Conservation (phyloP, 2,797 vertebrate genomes). For the Remorina albescens region DNA sequence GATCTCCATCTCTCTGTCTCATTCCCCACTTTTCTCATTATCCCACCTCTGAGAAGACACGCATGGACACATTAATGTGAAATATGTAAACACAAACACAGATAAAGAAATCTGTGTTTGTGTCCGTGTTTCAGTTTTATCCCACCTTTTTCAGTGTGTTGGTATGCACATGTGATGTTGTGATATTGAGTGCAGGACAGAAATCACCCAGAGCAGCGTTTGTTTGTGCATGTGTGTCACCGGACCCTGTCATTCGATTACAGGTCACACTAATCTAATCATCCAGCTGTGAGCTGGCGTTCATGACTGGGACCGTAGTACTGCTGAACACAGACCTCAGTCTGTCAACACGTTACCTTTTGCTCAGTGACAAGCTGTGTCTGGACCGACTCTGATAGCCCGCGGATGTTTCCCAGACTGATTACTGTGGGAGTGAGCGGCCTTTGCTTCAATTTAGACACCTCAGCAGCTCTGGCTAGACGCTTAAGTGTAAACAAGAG, state of each 20-base stretch:
- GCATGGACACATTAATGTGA: conserved; percentile 15
- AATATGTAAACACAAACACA: too few relatives aligned
- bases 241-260: conserved; percentile 78
- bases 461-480: conserved; percentile 18
- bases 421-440: conserved; percentile 57
- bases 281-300: conserved; percentile 62
- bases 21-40: conserved; percentile 33
- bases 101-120: conserved; percentile 23
- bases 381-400: conserved; percentile 63
- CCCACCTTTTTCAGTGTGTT: conserved; percentile 22
- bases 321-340: conserved; percentile 51
- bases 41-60: conserved; percentile 28
- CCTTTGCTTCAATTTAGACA: conserved; percentile 51
- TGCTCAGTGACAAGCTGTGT: conserved; percentile 64
- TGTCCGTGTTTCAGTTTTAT: conserved; percentile 14
- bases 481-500: conserved; percentile 45
- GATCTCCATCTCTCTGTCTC: conserved; percentile 32
- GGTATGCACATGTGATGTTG: conserved; percentile 59
- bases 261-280: conserved; percentile 81
- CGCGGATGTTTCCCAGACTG: conserved; percentile 61
- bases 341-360: conserved; percentile 67
- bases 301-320: conserved; percentile 55
- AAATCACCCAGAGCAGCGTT: conserved; percentile 24
- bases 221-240: conserved; percentile 56
- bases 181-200: conserved; percentile 24